Evolutionary conservation across 2,797 vertebrate genomes (phyloP).

Genomic region (Salmo trutta): DNA sequence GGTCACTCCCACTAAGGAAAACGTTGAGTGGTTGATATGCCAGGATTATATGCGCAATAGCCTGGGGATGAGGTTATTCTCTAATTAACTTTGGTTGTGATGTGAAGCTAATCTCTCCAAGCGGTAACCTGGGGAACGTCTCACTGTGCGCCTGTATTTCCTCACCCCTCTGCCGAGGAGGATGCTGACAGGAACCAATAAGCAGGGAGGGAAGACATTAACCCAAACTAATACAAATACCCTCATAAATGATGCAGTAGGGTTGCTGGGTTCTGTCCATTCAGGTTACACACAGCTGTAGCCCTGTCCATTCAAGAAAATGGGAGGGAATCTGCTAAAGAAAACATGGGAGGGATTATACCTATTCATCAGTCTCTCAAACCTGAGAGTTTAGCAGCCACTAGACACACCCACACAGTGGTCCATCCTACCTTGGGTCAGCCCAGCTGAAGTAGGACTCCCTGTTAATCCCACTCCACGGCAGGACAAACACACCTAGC

Average conservation of each 20-base stretch:
- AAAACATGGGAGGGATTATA: constrained; percentile 40
- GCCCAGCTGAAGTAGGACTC: constrained; percentile 18
- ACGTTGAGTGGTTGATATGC: too few species aligned
- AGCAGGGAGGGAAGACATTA: constrained; percentile 62
- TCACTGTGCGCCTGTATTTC: constrained; percentile 18
- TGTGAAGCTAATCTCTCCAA: constrained; percentile 31
- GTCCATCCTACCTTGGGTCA: constrained; percentile 30
- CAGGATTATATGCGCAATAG: too few species aligned
- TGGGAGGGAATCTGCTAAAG: constrained; percentile 40
- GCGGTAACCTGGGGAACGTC: constrained; percentile 54
- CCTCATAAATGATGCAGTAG: constrained; percentile 72
- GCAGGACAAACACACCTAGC: constrained; percentile 48
- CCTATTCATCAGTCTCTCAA: constrained; percentile 56
- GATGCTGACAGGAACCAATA: constrained; percentile 57
- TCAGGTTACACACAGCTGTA: constrained; percentile 74
- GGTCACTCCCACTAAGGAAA: too few species aligned
- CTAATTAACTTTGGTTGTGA: constrained; percentile 52
- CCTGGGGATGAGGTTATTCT: too few species aligned
- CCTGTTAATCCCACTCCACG: constrained; percentile 30
- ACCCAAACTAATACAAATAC: constrained; percentile 61
- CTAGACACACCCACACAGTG: constrained; percentile 30
- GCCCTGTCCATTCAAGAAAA: constrained; percentile 65
- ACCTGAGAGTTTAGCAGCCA: constrained; percentile 33
- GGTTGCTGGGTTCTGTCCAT: constrained; percentile 64
- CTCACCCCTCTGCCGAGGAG: constrained; percentile 27